Percentiles rank a stretch among this genome's conserved stretches.
Conservation (phyloP, 2,797 vertebrate genomes). For the Natrix natrix region DNA sequence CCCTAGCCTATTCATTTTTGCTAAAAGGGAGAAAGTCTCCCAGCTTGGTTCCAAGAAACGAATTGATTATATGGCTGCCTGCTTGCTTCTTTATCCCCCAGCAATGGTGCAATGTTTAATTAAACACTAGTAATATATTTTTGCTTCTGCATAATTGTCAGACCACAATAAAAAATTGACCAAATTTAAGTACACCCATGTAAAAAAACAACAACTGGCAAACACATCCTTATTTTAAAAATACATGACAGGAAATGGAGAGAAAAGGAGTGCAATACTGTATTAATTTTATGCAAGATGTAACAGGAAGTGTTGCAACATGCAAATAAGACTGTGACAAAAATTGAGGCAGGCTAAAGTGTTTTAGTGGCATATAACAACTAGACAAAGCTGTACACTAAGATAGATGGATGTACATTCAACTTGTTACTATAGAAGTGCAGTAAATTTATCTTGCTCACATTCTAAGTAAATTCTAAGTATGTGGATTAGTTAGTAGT, state of each 20-base stretch:
- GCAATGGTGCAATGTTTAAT: not conserved
- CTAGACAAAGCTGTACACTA: not conserved
- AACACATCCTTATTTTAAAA: not conserved
- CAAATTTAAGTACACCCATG: not conserved
- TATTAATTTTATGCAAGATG: not conserved
- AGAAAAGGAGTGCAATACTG: not conserved
- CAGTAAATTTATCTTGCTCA: slow-evolving; percentile 42
- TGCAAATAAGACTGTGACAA: slow-evolving; percentile 1
- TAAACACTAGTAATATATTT: not conserved
- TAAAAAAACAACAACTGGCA: slow-evolving; percentile 16
- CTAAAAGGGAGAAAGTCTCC: not conserved
- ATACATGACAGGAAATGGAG: not conserved
- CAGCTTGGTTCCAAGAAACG: not conserved
- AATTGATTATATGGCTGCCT: not conserved
- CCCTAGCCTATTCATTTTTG: not conserved
- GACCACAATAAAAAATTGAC: not conserved
- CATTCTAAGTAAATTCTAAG: not conserved
- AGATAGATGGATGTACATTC: not conserved
- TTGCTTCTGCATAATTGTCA: not conserved
- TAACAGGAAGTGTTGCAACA: slow-evolving; percentile 13
- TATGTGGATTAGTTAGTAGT: not conserved
- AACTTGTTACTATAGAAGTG: slow-evolving; percentile 40
- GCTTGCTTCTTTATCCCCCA: not conserved
- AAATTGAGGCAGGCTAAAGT: slow-evolving; percentile 6
- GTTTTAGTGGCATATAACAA: slow-evolving; percentile 1